These are phyloP conservation scores for Cecropterus lyciades DNA, from an alignment of 1,140 invertebrate genomes.

Conservation along the genomic window DNA sequence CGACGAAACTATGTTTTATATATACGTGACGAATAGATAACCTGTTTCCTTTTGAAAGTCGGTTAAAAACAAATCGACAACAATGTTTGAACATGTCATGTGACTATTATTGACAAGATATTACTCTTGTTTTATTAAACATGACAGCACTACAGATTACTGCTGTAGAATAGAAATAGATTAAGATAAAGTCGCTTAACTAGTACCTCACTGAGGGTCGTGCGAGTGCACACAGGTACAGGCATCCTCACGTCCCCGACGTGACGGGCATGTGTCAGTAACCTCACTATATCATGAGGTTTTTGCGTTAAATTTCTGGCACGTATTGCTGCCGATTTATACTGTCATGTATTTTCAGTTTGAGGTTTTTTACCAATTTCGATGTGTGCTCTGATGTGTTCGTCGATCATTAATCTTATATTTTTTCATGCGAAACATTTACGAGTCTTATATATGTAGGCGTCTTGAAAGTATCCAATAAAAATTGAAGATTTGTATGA, in stretches of 20 bases:
- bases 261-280: constrained; percentile 30
- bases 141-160: too few relatives aligned
- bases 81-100: too few relatives aligned
- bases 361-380: constrained; percentile 18
- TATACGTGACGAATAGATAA: too few relatives aligned
- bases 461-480: neutral
- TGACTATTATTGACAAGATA: too few relatives aligned
- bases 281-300: constrained; percentile 31
- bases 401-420: constrained; percentile 31
- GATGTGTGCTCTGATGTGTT: constrained; percentile 17
- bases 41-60: too few relatives aligned
- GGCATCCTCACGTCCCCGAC: constrained; percentile 18
- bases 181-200: neutral
- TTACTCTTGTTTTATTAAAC: too few relatives aligned
- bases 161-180: too few relatives aligned
- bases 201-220: neutral
- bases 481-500: neutral
- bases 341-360: constrained; percentile 25
- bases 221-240: constrained; percentile 6
- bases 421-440: constrained; percentile 5
- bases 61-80: too few relatives aligned
- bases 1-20: too few relatives aligned
- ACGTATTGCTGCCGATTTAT: constrained; percentile 32
- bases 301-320: constrained; percentile 32
- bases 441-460: constrained; percentile 10